A percentile compares a stretch with the other conserved stretches of the same genome.
phyloP scores from a whole-genome alignment of 2,888 invertebrate species.

The Zygogramma bicolorata region DNA sequence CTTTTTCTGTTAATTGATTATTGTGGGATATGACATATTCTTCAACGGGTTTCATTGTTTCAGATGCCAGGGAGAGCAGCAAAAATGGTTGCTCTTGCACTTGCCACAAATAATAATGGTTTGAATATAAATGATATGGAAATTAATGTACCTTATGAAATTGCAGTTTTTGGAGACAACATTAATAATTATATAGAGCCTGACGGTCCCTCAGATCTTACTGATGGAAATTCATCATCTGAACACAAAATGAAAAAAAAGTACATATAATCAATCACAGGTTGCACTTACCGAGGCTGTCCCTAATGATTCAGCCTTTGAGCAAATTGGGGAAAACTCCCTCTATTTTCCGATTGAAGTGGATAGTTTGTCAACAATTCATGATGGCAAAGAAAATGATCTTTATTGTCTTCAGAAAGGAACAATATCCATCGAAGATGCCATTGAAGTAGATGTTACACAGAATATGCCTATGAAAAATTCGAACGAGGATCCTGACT shows the following conservation, averaged over 20 bases:
- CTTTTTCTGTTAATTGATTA: not conserved
- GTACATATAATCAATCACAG: not conserved
- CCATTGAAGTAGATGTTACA: not conserved
- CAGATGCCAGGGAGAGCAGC: not conserved
- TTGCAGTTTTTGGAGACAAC: not conserved
- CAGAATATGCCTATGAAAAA: not conserved
- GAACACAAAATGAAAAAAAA: not conserved
- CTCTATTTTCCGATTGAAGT: not conserved
- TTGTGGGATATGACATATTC: not conserved
- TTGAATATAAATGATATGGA: conserved; percentile 1
- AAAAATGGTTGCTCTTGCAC: not conserved
- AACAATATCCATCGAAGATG: not conserved
- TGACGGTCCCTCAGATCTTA: not conserved
- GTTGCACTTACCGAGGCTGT: not conserved
- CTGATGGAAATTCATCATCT: not conserved
- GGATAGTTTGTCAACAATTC: not conserved
- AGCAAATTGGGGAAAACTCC: not conserved
- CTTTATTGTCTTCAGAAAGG: not conserved
- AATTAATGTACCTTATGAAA: not conserved
- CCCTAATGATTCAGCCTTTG: not conserved
- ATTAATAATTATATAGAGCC: not conserved
- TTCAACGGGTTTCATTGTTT: not conserved
- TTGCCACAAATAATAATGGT: not conserved
- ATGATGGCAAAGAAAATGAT: not conserved
- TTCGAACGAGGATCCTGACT: not conserved